Conservation (phyloP, 2,113 vertebrate species). For the Mustelus asterias region DNA sequence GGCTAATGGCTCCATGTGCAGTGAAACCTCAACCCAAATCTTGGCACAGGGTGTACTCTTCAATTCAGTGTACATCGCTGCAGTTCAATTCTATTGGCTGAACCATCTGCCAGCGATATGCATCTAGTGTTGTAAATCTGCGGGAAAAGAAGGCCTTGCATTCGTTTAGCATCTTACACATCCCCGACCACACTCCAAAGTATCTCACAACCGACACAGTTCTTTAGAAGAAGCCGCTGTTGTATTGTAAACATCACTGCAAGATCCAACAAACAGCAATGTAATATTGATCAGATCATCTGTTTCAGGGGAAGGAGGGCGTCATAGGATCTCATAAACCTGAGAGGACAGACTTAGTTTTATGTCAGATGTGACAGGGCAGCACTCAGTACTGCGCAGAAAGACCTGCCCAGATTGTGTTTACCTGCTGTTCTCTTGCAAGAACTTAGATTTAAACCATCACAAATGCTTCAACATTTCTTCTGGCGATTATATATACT, state of each 20-base stretch:
- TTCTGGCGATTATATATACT: background rate
- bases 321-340: background rate
- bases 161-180: background rate
- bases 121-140: background rate
- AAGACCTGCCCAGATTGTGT: background rate
- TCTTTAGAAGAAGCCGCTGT: background rate
- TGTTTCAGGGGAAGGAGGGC: too few species aligned
- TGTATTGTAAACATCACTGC: background rate
- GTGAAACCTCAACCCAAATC: background rate
- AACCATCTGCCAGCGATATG: background rate
- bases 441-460: background rate
- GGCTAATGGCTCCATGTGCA: background rate
- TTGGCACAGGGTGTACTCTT: background rate
- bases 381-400: background rate
- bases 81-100: background rate
- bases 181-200: too few species aligned
- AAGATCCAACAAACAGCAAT: background rate
- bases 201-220: background rate
- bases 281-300: background rate
- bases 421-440: background rate
- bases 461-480: background rate
- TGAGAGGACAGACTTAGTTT: background rate
- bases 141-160: background rate
- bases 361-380: background rate
- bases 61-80: background rate